phyloP scores from a whole-genome alignment of 2,797 vertebrate species.

The Lates japonicus region DNA sequence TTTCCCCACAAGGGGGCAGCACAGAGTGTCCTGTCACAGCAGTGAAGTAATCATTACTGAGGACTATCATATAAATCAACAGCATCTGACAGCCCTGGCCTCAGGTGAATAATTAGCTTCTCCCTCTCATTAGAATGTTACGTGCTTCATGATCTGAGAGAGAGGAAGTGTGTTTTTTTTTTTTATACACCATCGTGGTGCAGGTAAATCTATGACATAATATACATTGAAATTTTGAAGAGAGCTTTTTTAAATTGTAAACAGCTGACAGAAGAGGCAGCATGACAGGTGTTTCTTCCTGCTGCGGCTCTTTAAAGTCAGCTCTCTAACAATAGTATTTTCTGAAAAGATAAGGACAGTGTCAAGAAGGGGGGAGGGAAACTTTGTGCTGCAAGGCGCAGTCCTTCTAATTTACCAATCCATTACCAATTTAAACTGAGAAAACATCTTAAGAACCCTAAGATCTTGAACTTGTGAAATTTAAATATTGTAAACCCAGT shows the following conservation, averaged over 20 bases:
- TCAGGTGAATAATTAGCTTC: constrained; percentile 40
- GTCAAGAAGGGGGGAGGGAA: not conserved
- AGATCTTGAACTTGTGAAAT: too few relatives aligned
- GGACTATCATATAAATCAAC: constrained; percentile 16
- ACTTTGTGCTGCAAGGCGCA: not conserved
- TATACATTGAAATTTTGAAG: not conserved
- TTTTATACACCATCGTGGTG: not conserved
- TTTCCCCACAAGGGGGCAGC: constrained; percentile 36
- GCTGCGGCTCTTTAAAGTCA: constrained; percentile 7
- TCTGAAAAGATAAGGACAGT: constrained; percentile 58
- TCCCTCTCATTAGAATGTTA: not conserved
- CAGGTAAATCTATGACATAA: constrained; percentile 10
- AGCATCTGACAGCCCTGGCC: constrained; percentile 29
- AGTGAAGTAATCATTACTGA: constrained; percentile 35
- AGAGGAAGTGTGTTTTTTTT: not conserved
- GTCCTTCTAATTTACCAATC: not conserved
- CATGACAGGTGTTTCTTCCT: constrained; percentile 9
- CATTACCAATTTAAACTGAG: too few relatives aligned
- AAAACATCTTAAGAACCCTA: too few relatives aligned
- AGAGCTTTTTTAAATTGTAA: constrained; percentile 38
- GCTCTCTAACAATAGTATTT: constrained; percentile 26
- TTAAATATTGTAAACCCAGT: too few relatives aligned
- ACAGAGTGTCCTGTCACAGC: constrained; percentile 14
- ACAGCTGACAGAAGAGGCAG: constrained; percentile 21
- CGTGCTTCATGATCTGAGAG: constrained; percentile 9